A percentile compares a stretch with the other conserved stretches of the same genome.
phyloP scores from a whole-genome alignment of 2,113 vertebrate genomes.

The Cyphomyrus discorhynchus region DNA sequence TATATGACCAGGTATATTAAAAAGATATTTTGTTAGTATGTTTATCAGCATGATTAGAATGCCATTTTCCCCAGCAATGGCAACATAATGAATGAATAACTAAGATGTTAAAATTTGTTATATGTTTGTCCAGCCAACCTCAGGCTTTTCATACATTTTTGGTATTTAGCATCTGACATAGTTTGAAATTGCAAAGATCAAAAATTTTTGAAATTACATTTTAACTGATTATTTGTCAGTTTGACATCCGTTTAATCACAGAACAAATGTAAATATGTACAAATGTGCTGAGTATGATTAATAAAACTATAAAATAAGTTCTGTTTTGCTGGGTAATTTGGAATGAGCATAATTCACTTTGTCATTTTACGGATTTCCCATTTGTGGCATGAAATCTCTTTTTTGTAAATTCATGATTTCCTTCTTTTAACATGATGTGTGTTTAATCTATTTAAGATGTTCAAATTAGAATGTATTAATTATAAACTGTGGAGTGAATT shows the following conservation, averaged over 20 bases:
- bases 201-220: not conserved
- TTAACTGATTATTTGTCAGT: not conserved
- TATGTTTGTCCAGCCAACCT: not conserved
- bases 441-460: not conserved
- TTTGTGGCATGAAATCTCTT: not conserved
- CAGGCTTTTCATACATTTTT: not conserved
- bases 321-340: not conserved
- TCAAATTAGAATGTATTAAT: not conserved
- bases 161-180: not conserved
- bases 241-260: not conserved
- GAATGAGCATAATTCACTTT: not conserved
- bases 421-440: not conserved
- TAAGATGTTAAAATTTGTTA: not conserved
- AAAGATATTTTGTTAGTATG: slow-evolving; percentile 35
- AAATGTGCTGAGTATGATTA: not conserved
- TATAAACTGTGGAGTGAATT: not conserved
- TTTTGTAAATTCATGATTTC: not conserved
- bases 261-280: not conserved
- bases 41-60: slow-evolving; percentile 18
- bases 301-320: not conserved
- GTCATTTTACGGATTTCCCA: not conserved
- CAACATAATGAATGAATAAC: not conserved
- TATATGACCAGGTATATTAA: slow-evolving; percentile 26
- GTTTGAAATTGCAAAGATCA: not conserved
- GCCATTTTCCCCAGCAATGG: not conserved